phyloP scores from a whole-genome alignment of 2,113 vertebrate species.

The Podilymbus podiceps region DNA sequence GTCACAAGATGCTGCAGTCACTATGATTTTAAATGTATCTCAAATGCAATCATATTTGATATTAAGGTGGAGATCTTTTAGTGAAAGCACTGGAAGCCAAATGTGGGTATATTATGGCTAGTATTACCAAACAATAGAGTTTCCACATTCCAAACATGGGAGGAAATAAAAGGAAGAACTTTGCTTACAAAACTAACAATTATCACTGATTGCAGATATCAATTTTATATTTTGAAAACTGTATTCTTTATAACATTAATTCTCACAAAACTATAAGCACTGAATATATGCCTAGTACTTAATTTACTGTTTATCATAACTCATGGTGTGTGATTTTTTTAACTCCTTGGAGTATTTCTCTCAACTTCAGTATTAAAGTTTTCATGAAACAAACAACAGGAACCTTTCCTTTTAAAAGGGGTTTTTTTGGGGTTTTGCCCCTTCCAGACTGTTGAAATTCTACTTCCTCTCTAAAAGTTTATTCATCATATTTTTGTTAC shows the following conservation, averaged over 20 bases:
- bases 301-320: not conserved
- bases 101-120: not conserved
- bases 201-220: not conserved
- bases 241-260: not conserved
- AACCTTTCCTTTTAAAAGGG: not conserved
- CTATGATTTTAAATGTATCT: not conserved
- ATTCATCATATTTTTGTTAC: not conserved
- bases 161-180: not conserved
- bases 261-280: not conserved
- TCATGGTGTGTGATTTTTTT: rapidly evolving
- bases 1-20: not conserved
- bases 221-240: not conserved
- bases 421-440: not conserved
- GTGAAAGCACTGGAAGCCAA: not conserved
- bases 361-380: not conserved
- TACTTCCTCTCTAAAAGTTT: not conserved
- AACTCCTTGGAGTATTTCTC: not conserved
- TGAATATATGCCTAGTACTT: not conserved
- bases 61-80: not conserved
- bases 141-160: not conserved
- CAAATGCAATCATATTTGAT: not conserved
- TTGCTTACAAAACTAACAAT: not conserved
- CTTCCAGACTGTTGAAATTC: not conserved
- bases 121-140: not conserved
- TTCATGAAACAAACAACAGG: not conserved